Base-by-base conservation (phyloP, 2,888 invertebrate species). In the Drepana falcataria region DNA sequence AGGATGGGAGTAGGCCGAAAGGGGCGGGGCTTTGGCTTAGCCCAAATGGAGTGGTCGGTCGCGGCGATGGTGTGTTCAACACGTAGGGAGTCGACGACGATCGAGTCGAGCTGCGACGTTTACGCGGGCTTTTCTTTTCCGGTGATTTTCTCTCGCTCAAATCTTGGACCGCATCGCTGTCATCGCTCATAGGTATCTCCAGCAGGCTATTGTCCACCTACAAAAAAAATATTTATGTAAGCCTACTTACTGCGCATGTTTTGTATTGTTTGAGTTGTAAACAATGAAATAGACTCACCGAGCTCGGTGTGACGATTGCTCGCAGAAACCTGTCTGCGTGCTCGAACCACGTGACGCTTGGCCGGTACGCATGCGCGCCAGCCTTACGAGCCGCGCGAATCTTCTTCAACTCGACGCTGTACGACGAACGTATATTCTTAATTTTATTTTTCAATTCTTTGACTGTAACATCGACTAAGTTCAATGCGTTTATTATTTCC, bases 291-390 rank as follows among this genome's bases (percentile, higher is more conserved):
- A 72, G 61, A 85, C 90, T 90, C 80, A 91, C 91, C 64, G 91
- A 91, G 81, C 89, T 90, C 76, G 91, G 91, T 59, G 91, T 91
- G 83, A 91, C 91, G 81, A 91, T 91, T 74, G 91, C 90, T 71
- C 91, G 85, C 71, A 91, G 87, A 79, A 91, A 91, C 87, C 90
- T 88, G 90, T 91, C 91, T 79, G 91, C 91, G 84, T 91, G 91
- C 73, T 91, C 88, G 79, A 91, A 91, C 91, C 91, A 91, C 87
- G 90, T 90, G 87, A 91, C 91, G 81, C 90, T 91, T 59, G 91
- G 91, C 65, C 88, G 78, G 85, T 91, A 91, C 87, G 90, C 90
- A 87, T 89, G 90, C 90, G 91, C 90, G 75, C 90, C 87, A 68
- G 88, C 88, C 83, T 91, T 89, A 69, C 91, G 74, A 70, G 91